Percentiles rank a stretch among this genome's conserved stretches.
phyloP scores from a whole-genome alignment of 2,113 vertebrate species.

The Mugil cephalus region DNA sequence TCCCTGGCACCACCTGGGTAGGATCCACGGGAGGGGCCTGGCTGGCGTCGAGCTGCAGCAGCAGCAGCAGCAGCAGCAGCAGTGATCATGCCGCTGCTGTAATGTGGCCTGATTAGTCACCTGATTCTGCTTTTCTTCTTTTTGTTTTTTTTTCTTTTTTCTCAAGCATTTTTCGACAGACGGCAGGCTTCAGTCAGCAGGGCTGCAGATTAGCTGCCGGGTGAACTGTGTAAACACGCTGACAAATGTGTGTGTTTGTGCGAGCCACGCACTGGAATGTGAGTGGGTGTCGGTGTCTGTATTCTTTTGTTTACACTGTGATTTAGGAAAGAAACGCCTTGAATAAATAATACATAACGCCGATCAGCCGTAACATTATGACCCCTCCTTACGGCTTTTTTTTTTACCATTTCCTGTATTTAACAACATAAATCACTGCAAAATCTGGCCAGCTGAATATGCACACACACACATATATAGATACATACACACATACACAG shows the following conservation, averaged over 20 bases:
- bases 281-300: slow-evolving; percentile 60
- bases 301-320: slow-evolving; percentile 30
- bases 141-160: slow-evolving; percentile 4
- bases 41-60: no score
- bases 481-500: no score
- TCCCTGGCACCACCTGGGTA: slow-evolving; percentile 74
- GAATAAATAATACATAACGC: slow-evolving; percentile 46
- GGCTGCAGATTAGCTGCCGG: slow-evolving; percentile 59
- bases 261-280: slow-evolving; percentile 55
- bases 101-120: slow-evolving; percentile 79
- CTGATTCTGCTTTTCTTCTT: slow-evolving; percentile 50
- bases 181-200: slow-evolving; percentile 63
- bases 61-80: slow-evolving; percentile 10
- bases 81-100: background rate
- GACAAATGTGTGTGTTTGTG: slow-evolving; percentile 29
- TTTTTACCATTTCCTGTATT: no score
- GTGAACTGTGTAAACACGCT: slow-evolving; percentile 57
- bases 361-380: no score
- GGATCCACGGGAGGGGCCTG: slow-evolving; percentile 24
- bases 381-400: no score
- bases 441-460: no score
- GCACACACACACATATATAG: no score
- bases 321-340: slow-evolving; percentile 24
- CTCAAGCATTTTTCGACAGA: slow-evolving; percentile 40
- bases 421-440: no score